Evolutionary conservation across 2,113 vertebrate genomes (phyloP).

Genomic region (Amblyornis subalaris): DNA sequence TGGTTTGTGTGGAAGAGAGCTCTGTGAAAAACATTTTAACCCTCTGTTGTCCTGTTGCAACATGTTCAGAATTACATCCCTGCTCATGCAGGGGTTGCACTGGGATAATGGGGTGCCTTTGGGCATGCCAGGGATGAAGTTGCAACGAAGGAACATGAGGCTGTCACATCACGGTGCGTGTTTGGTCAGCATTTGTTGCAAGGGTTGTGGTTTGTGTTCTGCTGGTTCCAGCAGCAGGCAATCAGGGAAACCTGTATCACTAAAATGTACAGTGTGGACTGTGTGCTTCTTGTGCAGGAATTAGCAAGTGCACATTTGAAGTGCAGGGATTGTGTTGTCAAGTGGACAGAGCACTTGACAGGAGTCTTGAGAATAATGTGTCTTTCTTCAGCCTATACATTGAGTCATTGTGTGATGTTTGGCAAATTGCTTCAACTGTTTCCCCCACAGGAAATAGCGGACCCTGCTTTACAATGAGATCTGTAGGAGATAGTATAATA

Average conservation of each 20-base stretch:
- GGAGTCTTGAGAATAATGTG: neutral
- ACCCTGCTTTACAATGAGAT: neutral
- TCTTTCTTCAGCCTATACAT: neutral
- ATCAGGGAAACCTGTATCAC: neutral
- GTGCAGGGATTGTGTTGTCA: neutral
- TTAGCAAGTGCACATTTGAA: neutral
- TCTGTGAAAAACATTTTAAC: neutral
- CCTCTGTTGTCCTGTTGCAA: neutral
- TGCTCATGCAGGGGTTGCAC: neutral
- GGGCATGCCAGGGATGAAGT: neutral
- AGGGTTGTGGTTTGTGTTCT: neutral
- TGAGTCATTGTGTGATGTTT: neutral
- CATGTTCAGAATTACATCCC: neutral
- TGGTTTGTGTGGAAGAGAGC: neutral
- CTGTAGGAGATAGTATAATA: neutral
- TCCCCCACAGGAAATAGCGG: neutral
- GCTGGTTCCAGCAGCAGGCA: neutral
- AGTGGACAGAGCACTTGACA: neutral
- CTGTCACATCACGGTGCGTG: rapidly evolving
- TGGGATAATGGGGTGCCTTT: neutral
- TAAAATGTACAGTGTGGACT: neutral
- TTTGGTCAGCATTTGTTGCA: neutral
- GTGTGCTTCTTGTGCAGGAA: neutral
- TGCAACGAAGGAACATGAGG: rapidly evolving
- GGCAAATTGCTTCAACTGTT: neutral